A percentile compares a stretch with the other conserved stretches of the same genome.
Conservation (phyloP, 2,113 vertebrate genomes). For the Etheostoma spectabile region DNA sequence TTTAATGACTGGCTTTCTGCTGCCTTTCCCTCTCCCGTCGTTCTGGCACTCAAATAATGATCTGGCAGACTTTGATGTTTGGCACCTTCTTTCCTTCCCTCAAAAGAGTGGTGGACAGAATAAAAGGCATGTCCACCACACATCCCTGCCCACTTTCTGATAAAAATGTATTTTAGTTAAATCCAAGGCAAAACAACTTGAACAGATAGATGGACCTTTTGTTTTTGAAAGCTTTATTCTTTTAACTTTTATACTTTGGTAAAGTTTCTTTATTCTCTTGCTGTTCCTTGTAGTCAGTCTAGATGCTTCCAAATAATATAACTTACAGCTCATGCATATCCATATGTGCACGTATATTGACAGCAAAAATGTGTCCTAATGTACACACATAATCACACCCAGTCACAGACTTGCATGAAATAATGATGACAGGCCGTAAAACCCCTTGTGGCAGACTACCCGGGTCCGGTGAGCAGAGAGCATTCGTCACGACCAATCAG, state of each 20-base stretch:
- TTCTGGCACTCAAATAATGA: conserved; percentile 79
- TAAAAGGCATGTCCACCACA: conserved; percentile 56
- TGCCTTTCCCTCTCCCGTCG: conserved; percentile 73
- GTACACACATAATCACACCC: conserved; percentile 24
- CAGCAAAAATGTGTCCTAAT: conserved; percentile 1
- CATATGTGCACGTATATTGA: not conserved
- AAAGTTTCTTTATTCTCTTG: not conserved
- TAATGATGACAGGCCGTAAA: conserved; percentile 45
- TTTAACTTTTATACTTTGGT: conserved; percentile 1
- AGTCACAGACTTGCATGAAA: conserved; percentile 30
- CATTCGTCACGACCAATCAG: conserved; percentile 78
- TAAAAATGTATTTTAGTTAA: conserved; percentile 68
- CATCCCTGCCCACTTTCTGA: conserved; percentile 37
- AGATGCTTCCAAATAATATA: not conserved
- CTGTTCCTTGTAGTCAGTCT: not conserved
- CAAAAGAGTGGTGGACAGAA: conserved; percentile 54
- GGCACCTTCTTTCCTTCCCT: conserved; percentile 64
- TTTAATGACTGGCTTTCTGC: conserved; percentile 77
- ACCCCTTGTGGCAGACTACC: conserved; percentile 48
- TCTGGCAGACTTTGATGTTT: conserved; percentile 70
- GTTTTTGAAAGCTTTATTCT: conserved; percentile 21
- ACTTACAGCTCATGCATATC: not conserved
- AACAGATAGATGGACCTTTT: conserved; percentile 39
- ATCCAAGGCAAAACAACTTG: conserved; percentile 44
- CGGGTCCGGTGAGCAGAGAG: conserved; percentile 40